Evolutionary conservation across 2,113 vertebrate species (phyloP).

Genomic region (Harpagus bidentatus): DNA sequence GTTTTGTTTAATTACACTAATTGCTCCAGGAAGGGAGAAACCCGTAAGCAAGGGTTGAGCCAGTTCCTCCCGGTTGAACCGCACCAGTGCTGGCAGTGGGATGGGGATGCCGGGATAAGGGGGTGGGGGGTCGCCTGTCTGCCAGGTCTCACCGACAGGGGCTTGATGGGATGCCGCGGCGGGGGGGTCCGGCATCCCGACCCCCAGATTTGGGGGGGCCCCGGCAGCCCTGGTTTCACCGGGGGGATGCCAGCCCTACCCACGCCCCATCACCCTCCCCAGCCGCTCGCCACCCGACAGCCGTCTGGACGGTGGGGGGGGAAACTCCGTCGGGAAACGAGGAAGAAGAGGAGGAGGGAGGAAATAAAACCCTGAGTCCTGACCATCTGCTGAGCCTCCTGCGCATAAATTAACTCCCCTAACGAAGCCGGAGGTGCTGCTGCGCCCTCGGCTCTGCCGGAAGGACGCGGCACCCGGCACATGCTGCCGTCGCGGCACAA

Average conservation of each 20-base stretch:
- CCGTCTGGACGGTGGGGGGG: too few relatives aligned
- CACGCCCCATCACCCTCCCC: not conserved
- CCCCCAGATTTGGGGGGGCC: not conserved
- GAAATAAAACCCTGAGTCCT: not conserved
- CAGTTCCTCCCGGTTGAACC: not conserved
- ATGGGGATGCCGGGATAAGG: not conserved
- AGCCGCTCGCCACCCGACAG: not conserved
- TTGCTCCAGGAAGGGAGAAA: not conserved
- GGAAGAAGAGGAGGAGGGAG: not conserved
- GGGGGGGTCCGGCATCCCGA: accelerated
- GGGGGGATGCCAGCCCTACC: not conserved
- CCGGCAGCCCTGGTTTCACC: not conserved
- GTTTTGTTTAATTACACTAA: not conserved
- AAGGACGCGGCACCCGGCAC: not conserved
- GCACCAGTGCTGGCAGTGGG: not conserved
- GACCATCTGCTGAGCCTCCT: not conserved
- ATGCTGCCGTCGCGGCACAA: not conserved
- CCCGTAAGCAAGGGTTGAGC: not conserved
- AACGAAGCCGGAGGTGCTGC: not conserved
- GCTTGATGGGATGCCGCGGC: not conserved
- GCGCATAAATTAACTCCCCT: not conserved
- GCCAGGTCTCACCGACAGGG: not conserved
- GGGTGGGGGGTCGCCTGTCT: not conserved
- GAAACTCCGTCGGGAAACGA: not conserved
- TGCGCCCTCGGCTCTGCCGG: not conserved